Evolutionary conservation across 2,113 vertebrate genomes (phyloP).

Genomic region (Microcebus lehilahytsara): DNA sequence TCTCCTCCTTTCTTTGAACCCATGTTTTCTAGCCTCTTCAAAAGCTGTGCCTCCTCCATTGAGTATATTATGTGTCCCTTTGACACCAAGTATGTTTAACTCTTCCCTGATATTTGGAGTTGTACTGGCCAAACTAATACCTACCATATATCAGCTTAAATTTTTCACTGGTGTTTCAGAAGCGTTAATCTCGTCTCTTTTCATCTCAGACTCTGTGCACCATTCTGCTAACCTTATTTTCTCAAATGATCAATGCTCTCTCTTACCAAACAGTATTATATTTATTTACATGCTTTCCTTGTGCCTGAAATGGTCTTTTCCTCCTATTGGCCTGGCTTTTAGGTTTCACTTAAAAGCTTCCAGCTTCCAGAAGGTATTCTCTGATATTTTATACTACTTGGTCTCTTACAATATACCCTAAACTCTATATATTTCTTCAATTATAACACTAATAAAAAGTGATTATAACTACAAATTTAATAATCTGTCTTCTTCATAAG

Average conservation of each 20-base stretch:
- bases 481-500: background rate
- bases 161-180: conserved; percentile 4
- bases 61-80: background rate
- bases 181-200: conserved; percentile 18
- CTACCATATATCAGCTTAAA: background rate
- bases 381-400: background rate
- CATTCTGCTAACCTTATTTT: background rate
- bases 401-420: background rate
- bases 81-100: background rate
- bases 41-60: background rate
- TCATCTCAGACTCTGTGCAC: background rate
- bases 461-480: background rate
- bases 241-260: background rate
- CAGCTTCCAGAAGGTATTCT: background rate
- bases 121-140: background rate
- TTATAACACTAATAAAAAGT: background rate
- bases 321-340: background rate
- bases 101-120: background rate
- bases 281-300: background rate
- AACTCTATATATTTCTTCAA: background rate
- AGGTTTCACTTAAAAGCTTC: background rate
- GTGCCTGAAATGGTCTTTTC: background rate
- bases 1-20: background rate
- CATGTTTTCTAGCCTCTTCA: background rate
- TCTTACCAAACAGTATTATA: background rate